Evolutionary conservation across 2,888 invertebrate genomes (phyloP).

Genomic region (Nomada ruficornis): DNA sequence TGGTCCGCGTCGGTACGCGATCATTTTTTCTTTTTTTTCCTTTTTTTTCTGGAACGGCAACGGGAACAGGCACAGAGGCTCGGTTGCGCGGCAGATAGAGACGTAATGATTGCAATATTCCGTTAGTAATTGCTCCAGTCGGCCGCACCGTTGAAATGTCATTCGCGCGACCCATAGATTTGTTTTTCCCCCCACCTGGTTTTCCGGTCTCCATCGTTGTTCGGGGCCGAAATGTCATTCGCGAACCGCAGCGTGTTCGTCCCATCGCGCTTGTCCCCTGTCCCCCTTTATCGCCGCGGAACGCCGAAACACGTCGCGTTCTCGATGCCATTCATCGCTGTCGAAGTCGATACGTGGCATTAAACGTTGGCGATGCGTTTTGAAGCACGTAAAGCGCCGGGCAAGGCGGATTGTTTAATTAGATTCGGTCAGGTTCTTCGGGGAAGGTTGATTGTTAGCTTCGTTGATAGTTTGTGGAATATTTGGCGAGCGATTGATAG

Average conservation of each 20-base stretch:
- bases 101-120: conserved; percentile 83
- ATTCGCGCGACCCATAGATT: conserved; percentile 70
- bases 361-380: conserved; percentile 69
- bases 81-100: conserved; percentile 70
- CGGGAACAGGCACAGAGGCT: conserved; percentile 43
- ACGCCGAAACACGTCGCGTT: conserved; percentile 41
- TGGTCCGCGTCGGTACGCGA: conserved; percentile 39
- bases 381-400: conserved; percentile 58
- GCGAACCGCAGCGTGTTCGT: conserved; percentile 85
- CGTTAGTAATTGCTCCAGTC: conserved; percentile 89
- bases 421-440: conserved; percentile 54
- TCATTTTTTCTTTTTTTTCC: conserved; percentile 60
- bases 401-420: conserved; percentile 55
- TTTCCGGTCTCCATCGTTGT: conserved; percentile 40
- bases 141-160: conserved; percentile 79
- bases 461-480: background rate
- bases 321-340: conserved; percentile 72
- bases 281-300: conserved; percentile 2
- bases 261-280: conserved; percentile 38
- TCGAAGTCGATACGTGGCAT: conserved; percentile 73
- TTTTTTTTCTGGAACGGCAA: conserved; percentile 60
- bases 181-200: conserved; percentile 61
- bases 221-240: conserved; percentile 84
- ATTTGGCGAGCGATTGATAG: background rate
- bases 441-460: conserved; percentile 17